phyloP scores from a whole-genome alignment of 2,888 invertebrate species.

The Philhelius pedissequus region DNA sequence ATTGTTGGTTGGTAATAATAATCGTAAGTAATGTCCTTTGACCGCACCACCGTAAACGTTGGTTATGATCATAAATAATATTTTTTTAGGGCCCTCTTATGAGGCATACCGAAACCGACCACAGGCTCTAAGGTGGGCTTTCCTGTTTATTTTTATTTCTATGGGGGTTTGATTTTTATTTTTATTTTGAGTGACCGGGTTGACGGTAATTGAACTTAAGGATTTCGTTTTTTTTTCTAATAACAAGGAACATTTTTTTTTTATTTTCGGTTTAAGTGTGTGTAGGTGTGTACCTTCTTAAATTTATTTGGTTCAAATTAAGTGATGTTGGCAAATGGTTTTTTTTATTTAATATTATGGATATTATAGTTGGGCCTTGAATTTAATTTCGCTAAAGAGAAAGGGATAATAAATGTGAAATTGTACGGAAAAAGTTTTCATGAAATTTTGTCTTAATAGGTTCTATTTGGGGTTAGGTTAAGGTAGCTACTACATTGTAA shows the following conservation, averaged over 20 bases:
- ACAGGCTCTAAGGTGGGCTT: background rate
- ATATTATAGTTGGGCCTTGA: conserved; percentile 42
- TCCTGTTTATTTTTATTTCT: conserved; percentile 5
- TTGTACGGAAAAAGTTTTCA: background rate
- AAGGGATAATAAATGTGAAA: background rate
- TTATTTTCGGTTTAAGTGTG: background rate
- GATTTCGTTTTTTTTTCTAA: conserved; percentile 6
- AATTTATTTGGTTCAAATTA: conserved; percentile 50
- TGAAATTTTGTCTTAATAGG: no score
- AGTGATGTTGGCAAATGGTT: conserved; percentile 1
- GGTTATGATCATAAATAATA: conserved; percentile 64
- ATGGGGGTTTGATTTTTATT: background rate
- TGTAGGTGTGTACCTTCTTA: background rate
- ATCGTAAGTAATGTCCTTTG: conserved; percentile 61
- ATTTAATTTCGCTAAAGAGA: conserved; percentile 33
- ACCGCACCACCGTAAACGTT: conserved; percentile 62
- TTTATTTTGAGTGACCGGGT: conserved; percentile 27
- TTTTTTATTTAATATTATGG: conserved; percentile 16
- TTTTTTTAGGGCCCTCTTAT: conserved; percentile 9
- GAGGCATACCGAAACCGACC: conserved; percentile 9
- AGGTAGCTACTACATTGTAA: no score
- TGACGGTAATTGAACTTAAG: conserved; percentile 33
- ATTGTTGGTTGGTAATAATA: conserved; percentile 63
- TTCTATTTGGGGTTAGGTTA: no score
- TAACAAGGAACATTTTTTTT: conserved; percentile 23